Conservation (phyloP, 2,888 invertebrate genomes). For the Agriopis marginaria region DNA sequence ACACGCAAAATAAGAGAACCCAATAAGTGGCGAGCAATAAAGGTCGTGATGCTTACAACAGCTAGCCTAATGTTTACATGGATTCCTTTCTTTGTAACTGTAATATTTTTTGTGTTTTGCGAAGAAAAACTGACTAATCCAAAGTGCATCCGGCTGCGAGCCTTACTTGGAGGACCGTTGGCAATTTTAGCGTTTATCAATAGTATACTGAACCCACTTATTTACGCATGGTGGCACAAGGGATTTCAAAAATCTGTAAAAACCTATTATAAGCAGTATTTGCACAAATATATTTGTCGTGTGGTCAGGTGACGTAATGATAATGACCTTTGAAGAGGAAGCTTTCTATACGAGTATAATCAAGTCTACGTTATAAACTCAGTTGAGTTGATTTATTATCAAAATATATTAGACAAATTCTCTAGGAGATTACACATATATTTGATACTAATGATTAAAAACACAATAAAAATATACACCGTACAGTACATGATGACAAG, state of each 20-base stretch:
- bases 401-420: too few species aligned
- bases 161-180: conserved; percentile 86
- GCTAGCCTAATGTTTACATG: conserved; percentile 88
- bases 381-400: not conserved
- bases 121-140: conserved; percentile 75
- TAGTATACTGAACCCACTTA: conserved; percentile 88
- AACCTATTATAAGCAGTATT: conserved; percentile 55
- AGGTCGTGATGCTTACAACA: conserved; percentile 87
- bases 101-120: conserved; percentile 84
- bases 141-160: conserved; percentile 78
- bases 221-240: conserved; percentile 91
- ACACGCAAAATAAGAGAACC: conserved; percentile 64
- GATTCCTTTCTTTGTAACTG: conserved; percentile 88
- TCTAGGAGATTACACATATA: not conserved
- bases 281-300: conserved; percentile 35
- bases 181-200: conserved; percentile 87
- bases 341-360: conserved; percentile 7
- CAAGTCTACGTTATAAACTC: not conserved
- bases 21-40: conserved; percentile 87
- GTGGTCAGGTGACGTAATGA: conserved; percentile 31
- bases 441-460: not conserved
- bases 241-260: conserved; percentile 85
- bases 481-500: not conserved
- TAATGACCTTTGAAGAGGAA: conserved; percentile 5
- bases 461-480: not conserved